Conservation (phyloP, 2,113 vertebrate species). For the Pteruthius melanotis region DNA sequence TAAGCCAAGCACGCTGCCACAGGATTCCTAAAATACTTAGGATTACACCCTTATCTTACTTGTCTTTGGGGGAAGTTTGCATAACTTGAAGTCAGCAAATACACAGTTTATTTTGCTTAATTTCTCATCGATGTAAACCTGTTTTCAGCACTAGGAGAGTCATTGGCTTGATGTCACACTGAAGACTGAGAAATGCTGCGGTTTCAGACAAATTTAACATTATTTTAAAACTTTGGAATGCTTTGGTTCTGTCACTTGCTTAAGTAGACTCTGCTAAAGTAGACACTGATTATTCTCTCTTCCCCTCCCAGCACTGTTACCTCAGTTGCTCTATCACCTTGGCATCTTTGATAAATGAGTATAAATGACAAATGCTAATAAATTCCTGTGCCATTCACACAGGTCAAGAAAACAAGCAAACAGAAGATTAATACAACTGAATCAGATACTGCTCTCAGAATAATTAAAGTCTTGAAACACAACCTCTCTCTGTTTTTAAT, state of each 20-base stretch:
- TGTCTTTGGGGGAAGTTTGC: background rate
- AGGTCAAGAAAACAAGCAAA: constrained; percentile 40
- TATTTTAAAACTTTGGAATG: background rate
- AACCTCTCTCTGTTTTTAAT: background rate
- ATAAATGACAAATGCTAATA: constrained; percentile 1
- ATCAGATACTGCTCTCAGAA: background rate
- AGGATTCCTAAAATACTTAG: constrained; percentile 32
- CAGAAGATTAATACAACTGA: background rate
- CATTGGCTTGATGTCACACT: background rate
- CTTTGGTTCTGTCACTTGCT: background rate
- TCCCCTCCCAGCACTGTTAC: background rate
- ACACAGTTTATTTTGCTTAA: background rate
- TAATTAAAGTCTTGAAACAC: constrained; percentile 12
- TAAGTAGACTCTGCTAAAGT: background rate
- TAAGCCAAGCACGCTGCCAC: background rate
- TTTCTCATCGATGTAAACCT: background rate
- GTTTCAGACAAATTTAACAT: background rate
- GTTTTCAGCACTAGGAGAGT: background rate
- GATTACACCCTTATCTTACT: constrained; percentile 3
- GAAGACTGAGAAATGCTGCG: background rate
- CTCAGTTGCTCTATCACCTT: background rate
- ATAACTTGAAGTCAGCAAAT: background rate
- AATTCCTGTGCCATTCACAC: background rate
- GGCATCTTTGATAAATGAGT: background rate
- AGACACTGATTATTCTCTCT: background rate